Evolutionary conservation across 2,113 vertebrate species (phyloP).

Genomic region (Onychorhynchus coronatus): DNA sequence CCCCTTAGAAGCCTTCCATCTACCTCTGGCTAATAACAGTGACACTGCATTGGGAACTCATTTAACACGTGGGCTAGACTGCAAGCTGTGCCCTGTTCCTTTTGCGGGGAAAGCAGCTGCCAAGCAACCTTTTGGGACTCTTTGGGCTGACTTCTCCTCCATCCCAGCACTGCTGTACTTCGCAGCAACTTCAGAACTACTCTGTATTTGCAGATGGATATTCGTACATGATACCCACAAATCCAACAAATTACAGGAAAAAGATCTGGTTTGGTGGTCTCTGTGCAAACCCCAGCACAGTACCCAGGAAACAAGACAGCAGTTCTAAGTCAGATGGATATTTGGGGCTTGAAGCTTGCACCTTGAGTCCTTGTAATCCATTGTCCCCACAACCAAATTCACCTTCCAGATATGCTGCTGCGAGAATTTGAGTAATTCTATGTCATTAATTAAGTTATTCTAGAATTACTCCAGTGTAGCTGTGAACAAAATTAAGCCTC

Average conservation of each 20-base stretch:
- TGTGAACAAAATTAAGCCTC: slow-evolving; percentile 54
- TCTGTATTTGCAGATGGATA: neutral
- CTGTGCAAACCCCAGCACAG: neutral
- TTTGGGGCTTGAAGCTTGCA: neutral
- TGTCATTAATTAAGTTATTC: slow-evolving; percentile 57
- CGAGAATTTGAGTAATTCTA: slow-evolving; percentile 11
- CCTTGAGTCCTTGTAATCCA: neutral
- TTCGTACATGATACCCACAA: neutral
- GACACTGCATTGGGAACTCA: neutral
- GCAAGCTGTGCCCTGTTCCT: slow-evolving; percentile 2
- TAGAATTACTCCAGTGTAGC: slow-evolving; percentile 44
- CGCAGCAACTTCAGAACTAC: neutral
- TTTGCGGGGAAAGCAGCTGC: neutral
- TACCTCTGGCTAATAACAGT: neutral
- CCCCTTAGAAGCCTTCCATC: neutral
- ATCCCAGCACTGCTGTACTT: neutral
- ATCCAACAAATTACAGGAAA: neutral
- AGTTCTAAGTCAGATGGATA: neutral
- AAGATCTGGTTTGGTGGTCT: neutral
- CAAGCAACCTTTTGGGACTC: neutral
- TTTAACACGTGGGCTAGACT: neutral
- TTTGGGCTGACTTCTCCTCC: neutral
- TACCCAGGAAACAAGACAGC: neutral
- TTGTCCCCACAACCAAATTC: neutral
- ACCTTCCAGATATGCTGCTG: slow-evolving; percentile 10